phyloP scores from a whole-genome alignment of 2,888 invertebrate genomes.

The Eugnorisma glareosa region DNA sequence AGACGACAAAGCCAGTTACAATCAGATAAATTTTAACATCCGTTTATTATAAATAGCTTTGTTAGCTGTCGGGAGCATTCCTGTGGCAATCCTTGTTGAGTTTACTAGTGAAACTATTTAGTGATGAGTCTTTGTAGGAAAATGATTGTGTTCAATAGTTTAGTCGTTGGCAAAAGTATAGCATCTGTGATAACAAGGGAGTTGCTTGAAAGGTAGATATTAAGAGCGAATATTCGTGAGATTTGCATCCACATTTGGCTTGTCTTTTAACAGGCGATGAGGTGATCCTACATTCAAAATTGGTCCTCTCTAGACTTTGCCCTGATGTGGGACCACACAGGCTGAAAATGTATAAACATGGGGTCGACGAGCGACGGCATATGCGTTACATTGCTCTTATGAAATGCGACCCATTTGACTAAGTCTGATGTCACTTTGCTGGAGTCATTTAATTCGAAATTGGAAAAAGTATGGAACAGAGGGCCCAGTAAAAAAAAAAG shows the following conservation, averaged over 20 bases:
- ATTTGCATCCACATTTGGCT: neutral
- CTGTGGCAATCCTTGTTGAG: conserved; percentile 16
- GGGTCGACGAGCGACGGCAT: neutral
- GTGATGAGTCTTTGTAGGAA: conserved; percentile 56
- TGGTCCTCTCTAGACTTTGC: neutral
- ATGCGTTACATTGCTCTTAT: neutral
- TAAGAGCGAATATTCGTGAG: neutral
- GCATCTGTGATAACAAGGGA: conserved; percentile 10
- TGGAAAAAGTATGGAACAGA: neutral
- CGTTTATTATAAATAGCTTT: conserved; percentile 38
- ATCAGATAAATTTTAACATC: conserved; percentile 61
- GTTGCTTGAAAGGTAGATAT: conserved; percentile 45
- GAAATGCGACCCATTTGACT: neutral
- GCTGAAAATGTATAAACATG: neutral
- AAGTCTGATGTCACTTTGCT: too few species aligned
- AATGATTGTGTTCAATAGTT: conserved; percentile 21
- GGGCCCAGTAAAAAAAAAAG: neutral
- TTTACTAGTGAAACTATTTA: conserved; percentile 7
- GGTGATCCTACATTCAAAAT: neutral
- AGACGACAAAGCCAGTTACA: conserved; percentile 26
- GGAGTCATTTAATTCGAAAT: neutral
- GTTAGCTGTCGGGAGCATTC: conserved; percentile 9
- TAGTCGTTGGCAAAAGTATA: conserved; percentile 16
- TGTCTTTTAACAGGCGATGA: neutral
- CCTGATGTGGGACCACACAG: neutral